Evolutionary conservation across 1,140 invertebrate species (phyloP).

Genomic region (Calycopis cecrops): DNA sequence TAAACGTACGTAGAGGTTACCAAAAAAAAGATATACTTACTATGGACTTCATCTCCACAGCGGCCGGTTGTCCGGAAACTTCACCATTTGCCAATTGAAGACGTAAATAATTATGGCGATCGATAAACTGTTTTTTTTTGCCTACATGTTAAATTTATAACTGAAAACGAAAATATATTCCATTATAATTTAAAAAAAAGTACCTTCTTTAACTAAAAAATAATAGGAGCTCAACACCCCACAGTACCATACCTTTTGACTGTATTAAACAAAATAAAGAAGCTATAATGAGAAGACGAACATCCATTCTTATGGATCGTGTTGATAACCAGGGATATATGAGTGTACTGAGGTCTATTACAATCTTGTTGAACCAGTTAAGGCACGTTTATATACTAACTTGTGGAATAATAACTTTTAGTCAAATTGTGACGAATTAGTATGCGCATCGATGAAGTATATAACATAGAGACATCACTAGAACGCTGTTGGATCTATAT

Average conservation of each 20-base stretch:
- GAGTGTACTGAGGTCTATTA: not conserved
- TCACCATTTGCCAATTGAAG: slow-evolving; percentile 38
- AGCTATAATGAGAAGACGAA: not conserved
- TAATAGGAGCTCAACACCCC: no score
- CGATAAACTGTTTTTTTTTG: slow-evolving; percentile 45
- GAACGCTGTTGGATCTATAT: no score
- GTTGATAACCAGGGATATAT: not conserved
- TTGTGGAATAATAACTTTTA: no score
- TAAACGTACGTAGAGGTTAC: no score
- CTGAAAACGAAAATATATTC: slow-evolving; percentile 27
- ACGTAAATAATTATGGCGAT: slow-evolving; percentile 49
- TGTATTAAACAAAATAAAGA: not conserved
- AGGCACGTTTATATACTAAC: no score
- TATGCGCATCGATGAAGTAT: no score
- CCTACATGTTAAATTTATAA: slow-evolving; percentile 40
- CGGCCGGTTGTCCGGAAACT: slow-evolving; percentile 44
- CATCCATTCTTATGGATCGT: not conserved
- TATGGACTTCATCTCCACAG: slow-evolving; percentile 50
- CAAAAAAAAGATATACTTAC: slow-evolving; percentile 37
- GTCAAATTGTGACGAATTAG: no score
- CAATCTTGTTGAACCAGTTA: no score
- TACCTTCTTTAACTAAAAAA: no score
- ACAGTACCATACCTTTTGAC: not conserved
- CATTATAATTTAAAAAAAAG: no score
- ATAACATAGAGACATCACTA: no score